Base-by-base conservation (phyloP, 1,140 invertebrate species). In the Lasaia peninsularis region DNA sequence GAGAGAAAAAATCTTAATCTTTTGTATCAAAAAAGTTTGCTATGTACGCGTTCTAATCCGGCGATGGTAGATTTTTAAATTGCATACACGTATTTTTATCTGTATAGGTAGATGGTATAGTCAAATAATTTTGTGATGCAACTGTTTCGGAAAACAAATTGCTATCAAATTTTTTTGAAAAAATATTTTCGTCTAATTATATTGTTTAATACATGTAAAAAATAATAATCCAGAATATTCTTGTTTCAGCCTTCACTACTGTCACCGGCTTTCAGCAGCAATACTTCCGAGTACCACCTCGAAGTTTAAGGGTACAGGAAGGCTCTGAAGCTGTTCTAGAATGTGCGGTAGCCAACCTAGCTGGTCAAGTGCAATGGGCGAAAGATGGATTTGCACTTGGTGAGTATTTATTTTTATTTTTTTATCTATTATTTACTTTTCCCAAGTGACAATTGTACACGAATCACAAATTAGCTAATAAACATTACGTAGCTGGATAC, bases 361-460 rank as follows among this genome's bases (percentile, higher is more conserved):
- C 92, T 12, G 97, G 97, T 11, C 92, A 92, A 63, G 96, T 98
- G 56, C 97, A 98, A 78, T 98, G 97, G 97, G 96, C 96, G 49
- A 98, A 98, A 85, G 96, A 98, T 88, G 96, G 97, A 58, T 97
- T 98, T 79, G 96, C 95, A 21, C 91, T 98, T 65, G 97, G 97
- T 95, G 90, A 92, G 91, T 88, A 20, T 4, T 34, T 33, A 7
- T 16, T n/a, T 3, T 7, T 34, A 34, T 52, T 14, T 31, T n/a
- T 33, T 14, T 32, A 32, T 6, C 2, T 24, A 11, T 4, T 8
- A 44, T 12, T 18, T 18, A 9, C 14, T 12, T 9, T 44, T 14
- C 16, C 1, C n/a, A n/a, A n/a, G n/a, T n/a, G n/a, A n/a, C n/a
- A n/a, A n/a, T n/a, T n/a, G n/a, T n/a, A n/a, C n/a, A n/a, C n/a